These are phyloP conservation scores for Lytechinus variegatus DNA, from an alignment of 35 echinoderm and acorn worm genomes.

Conservation along the genomic window DNA sequence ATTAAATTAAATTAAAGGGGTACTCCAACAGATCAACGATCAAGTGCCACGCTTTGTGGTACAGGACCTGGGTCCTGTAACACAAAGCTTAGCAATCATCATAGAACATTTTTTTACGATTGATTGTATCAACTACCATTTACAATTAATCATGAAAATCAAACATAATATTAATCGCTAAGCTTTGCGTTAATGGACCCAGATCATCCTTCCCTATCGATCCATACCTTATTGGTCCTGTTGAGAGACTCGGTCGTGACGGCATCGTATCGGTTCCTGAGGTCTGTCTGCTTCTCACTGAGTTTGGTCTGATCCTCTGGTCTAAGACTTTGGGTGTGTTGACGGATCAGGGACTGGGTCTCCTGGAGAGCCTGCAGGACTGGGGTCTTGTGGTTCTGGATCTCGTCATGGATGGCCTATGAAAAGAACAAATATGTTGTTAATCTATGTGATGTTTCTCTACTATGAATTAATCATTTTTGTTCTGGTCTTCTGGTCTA, in stretches of 20 bases:
- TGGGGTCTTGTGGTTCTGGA: slow-evolving; percentile 90
- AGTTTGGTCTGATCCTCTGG: slow-evolving; percentile 86
- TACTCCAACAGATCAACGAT: no score
- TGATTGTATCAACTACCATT: no score
- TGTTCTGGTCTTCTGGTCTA: slow-evolving; percentile 79
- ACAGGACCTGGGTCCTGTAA: no score
- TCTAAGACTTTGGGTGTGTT: slow-evolving; percentile 69
- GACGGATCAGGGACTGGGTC: slow-evolving; percentile 81
- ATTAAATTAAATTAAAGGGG: no score
- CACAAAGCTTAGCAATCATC: no score
- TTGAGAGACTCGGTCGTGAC: slow-evolving; percentile 70
- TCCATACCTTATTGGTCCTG: slow-evolving; percentile 61
- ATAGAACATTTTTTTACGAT: no score
- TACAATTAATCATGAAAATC: no score
- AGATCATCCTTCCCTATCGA: no score
- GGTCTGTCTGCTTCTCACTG: slow-evolving; percentile 82
- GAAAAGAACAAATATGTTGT: not conserved
- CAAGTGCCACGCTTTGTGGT: no score
- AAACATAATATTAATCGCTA: no score
- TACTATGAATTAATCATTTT: not conserved
- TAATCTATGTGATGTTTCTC: no score
- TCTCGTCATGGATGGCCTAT: slow-evolving; percentile 91
- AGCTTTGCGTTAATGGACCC: no score
- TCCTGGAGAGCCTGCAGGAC: slow-evolving; percentile 87
- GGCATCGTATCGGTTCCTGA: slow-evolving; percentile 81